Conservation (phyloP, 1,140 invertebrate species). For the Trypoxylus dichotomus region DNA sequence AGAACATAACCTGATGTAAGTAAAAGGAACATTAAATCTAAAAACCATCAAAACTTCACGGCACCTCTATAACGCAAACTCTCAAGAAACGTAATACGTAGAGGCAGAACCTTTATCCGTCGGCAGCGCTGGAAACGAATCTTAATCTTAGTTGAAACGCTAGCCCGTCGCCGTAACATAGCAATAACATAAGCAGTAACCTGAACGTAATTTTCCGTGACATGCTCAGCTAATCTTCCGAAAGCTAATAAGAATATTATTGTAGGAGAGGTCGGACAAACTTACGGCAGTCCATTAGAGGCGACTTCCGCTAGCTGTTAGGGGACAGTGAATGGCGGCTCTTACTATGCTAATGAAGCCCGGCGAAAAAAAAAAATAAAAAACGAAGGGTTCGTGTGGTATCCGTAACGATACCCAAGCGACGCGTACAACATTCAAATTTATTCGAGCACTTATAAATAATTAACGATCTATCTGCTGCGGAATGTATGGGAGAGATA, state of each 20-base stretch:
- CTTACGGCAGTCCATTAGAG: constrained; percentile 17
- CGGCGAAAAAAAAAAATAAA: neutral
- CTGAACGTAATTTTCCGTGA: constrained; percentile 4
- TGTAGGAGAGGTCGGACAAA: neutral
- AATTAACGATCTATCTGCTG: neutral
- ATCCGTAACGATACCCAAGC: neutral
- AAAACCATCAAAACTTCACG: no score
- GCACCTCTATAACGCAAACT: no score
- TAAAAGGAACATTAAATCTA: no score
- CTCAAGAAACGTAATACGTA: no score
- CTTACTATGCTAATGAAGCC: constrained; percentile 14
- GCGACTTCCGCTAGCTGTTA: neutral
- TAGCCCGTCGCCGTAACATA: neutral
- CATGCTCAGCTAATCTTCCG: constrained; percentile 11
- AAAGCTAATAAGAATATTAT: constrained; percentile 14
- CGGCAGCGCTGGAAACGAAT: neutral
- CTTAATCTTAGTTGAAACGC: neutral
- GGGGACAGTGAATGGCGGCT: neutral
- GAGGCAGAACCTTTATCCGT: neutral
- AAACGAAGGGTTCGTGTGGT: neutral
- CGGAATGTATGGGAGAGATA: neutral
- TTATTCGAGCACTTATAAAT: neutral
- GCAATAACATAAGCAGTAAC: constrained; percentile 12
- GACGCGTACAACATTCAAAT: constrained; percentile 1
- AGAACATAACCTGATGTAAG: no score